These are phyloP conservation scores for Ibidorhyncha struthersii DNA, from an alignment of 2,113 vertebrate genomes.

Conservation along the genomic window DNA sequence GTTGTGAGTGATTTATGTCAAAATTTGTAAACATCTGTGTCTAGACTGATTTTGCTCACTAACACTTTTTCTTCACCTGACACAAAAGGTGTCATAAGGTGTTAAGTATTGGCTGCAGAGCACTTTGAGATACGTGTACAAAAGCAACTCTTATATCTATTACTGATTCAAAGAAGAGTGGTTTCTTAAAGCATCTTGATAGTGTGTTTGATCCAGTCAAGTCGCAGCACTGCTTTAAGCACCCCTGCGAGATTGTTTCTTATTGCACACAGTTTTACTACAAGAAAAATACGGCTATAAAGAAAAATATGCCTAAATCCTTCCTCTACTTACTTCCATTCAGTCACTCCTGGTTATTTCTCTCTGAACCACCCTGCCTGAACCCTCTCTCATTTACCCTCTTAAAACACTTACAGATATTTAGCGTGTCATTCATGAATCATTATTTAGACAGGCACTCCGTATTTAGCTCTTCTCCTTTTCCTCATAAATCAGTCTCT, in stretches of 20 bases:
- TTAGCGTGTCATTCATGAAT: neutral
- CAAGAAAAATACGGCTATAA: neutral
- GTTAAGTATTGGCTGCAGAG: neutral
- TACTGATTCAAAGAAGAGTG: neutral
- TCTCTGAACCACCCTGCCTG: neutral
- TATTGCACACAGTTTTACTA: neutral
- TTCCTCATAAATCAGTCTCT: constrained; percentile 46
- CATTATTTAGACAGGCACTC: constrained; percentile 31
- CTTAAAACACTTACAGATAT: constrained; percentile 19
- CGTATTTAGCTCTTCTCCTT: constrained; percentile 33
- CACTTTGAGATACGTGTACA: neutral
- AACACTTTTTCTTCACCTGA: neutral
- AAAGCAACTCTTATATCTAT: neutral
- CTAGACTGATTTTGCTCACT: neutral
- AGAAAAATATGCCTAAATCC: neutral
- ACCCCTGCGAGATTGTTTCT: neutral
- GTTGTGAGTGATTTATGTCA: neutral
- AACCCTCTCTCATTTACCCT: neutral
- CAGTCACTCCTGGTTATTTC: neutral
- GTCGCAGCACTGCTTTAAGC: neutral
- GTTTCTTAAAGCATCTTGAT: neutral
- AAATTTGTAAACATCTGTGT: neutral
- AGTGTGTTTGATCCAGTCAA: neutral
- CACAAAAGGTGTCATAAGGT: neutral
- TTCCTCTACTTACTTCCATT: neutral